These are phyloP conservation scores for Macroglossus sobrinus DNA, from an alignment of 2,113 vertebrate genomes.

Conservation along the genomic window DNA sequence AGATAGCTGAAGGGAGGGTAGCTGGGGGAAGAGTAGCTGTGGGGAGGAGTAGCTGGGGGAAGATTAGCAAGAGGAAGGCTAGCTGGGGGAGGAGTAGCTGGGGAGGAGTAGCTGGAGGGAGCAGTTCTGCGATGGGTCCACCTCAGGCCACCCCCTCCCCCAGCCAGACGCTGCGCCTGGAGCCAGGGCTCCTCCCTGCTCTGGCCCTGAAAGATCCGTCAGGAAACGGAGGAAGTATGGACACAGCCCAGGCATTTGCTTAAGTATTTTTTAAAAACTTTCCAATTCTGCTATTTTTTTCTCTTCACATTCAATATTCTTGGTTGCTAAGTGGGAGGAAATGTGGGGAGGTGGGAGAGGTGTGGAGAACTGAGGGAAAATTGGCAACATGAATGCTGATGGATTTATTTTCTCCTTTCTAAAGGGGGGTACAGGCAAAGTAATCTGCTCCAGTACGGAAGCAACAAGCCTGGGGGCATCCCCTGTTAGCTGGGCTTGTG, in stretches of 20 bases:
- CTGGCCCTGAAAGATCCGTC: not conserved
- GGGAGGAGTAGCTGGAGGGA: not conserved
- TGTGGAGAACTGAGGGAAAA: conserved; percentile 60
- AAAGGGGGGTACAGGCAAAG: not conserved
- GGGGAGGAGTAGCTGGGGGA: no score
- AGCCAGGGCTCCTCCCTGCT: not conserved
- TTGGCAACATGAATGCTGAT: conserved; percentile 40
- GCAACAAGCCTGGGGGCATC: not conserved
- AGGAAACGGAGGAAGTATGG: conserved; percentile 36
- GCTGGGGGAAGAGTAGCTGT: no score
- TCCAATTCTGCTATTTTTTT: conserved; percentile 66
- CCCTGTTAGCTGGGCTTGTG: not conserved
- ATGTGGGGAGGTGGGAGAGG: conserved; percentile 74
- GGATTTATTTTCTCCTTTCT: conserved; percentile 51
- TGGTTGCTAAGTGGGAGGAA: conserved; percentile 76
- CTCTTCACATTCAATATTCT: conserved; percentile 73
- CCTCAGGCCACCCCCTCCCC: not conserved
- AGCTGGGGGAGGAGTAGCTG: not conserved
- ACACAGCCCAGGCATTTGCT: conserved; percentile 46
- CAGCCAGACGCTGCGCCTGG: not conserved
- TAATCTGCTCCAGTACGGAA: not conserved
- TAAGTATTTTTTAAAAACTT: conserved; percentile 64
- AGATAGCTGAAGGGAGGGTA: no score
- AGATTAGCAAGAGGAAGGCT: not conserved
- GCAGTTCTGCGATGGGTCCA: not conserved